Conservation (phyloP, 2,888 invertebrate genomes). For the Xestobium rufovillosum region DNA sequence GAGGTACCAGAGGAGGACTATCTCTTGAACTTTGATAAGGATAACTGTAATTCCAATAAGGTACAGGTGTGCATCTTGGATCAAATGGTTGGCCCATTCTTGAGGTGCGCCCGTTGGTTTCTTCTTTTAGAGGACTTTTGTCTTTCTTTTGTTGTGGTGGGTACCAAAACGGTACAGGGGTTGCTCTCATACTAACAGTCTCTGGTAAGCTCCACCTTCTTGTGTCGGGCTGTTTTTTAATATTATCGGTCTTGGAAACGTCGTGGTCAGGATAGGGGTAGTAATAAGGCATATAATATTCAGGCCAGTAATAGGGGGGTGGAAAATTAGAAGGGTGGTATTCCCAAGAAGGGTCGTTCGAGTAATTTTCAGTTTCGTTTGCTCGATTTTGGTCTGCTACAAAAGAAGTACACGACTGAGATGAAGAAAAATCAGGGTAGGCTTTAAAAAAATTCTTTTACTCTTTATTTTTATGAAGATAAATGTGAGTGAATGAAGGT, state of each 20-base stretch:
- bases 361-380: conserved; percentile 34
- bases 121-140: neutral
- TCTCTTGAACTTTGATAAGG: conserved; percentile 1
- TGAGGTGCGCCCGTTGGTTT: neutral
- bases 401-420: no score
- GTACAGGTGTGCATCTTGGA: conserved; percentile 7
- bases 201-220: conserved; percentile 11
- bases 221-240: conserved; percentile 21
- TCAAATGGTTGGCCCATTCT: neutral
- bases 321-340: conserved; percentile 20
- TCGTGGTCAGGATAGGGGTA: no score
- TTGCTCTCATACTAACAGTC: conserved; percentile 17
- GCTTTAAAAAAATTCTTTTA: conserved; percentile 22
- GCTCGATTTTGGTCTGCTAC: conserved; percentile 41
- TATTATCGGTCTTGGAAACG: no score
- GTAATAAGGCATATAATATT: conserved; percentile 27
- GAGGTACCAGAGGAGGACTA: neutral
- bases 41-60: conserved; percentile 8
- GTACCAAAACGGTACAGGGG: conserved; percentile 21
- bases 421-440: conserved; percentile 26
- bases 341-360: conserved; percentile 33
- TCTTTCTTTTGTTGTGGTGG: conserved; percentile 3
- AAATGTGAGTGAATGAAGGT: no score
- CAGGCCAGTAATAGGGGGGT: conserved; percentile 18
- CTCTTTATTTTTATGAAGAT: neutral